phyloP scores from a whole-genome alignment of 1,140 invertebrate genomes.

The Aethina tumida region DNA sequence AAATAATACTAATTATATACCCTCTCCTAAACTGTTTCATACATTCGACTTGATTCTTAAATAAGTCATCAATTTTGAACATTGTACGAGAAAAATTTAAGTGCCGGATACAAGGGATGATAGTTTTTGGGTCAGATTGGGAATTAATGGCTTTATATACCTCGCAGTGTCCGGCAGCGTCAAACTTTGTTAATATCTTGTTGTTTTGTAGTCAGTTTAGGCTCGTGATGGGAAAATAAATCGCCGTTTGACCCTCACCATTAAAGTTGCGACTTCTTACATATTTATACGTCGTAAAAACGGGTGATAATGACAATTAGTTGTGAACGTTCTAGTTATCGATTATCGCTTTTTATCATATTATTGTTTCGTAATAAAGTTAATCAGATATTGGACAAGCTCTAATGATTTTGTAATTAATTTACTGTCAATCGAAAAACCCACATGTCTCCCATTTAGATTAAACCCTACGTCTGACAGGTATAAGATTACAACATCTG shows the following conservation, averaged over 20 bases:
- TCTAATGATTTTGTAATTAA: background rate
- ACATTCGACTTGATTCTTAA: too few species aligned
- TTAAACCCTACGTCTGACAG: too few species aligned
- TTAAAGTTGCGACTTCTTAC: constrained; percentile 7
- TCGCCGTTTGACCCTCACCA: constrained; percentile 6
- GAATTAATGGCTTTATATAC: constrained; percentile 13
- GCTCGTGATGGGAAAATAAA: constrained; percentile 15
- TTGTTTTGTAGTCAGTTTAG: constrained; percentile 13
- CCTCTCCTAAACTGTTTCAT: too few species aligned
- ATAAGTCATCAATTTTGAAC: too few species aligned
- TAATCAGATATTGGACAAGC: background rate
- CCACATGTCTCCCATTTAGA: too few species aligned
- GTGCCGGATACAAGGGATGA: too few species aligned
- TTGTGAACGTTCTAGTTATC: too few species aligned
- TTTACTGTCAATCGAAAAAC: too few species aligned
- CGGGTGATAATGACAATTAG: background rate
- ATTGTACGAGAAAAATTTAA: too few species aligned
- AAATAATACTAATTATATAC: too few species aligned
- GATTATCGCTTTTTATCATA: too few species aligned
- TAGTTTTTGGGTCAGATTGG: constrained; percentile 8
- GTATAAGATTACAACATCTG: too few species aligned
- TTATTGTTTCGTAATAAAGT: background rate
- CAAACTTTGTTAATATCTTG: constrained; percentile 19
- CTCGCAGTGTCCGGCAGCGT: constrained; percentile 7
- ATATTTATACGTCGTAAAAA: background rate